Conservation (phyloP, 2,888 invertebrate species). For the Anthoptus insignis region DNA sequence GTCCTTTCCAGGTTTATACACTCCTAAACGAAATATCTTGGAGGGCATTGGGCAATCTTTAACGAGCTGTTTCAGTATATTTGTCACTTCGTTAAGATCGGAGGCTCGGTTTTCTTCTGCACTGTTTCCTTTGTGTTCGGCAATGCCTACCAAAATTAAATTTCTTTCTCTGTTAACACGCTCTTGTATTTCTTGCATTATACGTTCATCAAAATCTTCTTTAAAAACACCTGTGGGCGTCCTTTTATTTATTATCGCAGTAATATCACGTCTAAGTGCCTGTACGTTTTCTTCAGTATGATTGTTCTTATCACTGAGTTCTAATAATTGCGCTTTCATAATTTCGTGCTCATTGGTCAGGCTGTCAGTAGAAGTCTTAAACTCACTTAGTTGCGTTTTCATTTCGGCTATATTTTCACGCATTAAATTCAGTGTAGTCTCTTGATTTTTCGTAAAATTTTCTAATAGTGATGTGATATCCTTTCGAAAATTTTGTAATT, state of each 20-base stretch:
- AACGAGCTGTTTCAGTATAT: neutral
- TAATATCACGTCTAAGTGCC: neutral
- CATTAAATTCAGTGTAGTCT: slow-evolving; percentile 1
- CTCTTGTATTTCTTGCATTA: slow-evolving; percentile 14
- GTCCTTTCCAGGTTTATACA: slow-evolving; percentile 11
- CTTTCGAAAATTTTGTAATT: slow-evolving; percentile 6
- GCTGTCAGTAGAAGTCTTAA: neutral
- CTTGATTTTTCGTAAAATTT: neutral
- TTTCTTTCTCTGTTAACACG: slow-evolving; percentile 7
- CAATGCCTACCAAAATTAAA: slow-evolving; percentile 11
- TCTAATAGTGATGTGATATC: neutral
- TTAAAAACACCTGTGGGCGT: no score
- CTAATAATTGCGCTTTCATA: slow-evolving; percentile 13
- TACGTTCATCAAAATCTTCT: neutral
- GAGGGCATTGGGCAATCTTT: neutral
- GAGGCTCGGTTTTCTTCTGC: neutral
- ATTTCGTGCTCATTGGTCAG: slow-evolving; percentile 7
- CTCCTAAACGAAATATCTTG: no score
- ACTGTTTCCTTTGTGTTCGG: neutral
- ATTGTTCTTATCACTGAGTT: slow-evolving; percentile 4
- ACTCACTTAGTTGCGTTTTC: slow-evolving; percentile 1
- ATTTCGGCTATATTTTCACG: slow-evolving; percentile 8
- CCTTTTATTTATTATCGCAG: no score
- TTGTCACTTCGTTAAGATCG: neutral
- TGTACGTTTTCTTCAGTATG: neutral